These are phyloP conservation scores for Lamellibrachia luymesi DNA, from an alignment of 1,140 invertebrate genomes.

Conservation along the genomic window DNA sequence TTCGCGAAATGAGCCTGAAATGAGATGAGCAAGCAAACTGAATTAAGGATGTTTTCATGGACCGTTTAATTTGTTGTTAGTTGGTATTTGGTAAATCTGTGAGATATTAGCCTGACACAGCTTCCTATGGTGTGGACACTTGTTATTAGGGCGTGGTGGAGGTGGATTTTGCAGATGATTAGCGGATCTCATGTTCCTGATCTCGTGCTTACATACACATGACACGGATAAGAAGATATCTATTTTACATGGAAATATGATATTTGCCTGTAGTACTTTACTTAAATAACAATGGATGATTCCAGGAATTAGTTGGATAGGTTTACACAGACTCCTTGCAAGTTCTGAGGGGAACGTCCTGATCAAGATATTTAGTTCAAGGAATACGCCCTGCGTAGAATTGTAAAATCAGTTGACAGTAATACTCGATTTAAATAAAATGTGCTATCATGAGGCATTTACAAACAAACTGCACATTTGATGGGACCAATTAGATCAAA, in stretches of 20 bases:
- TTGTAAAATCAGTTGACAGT: too few relatives aligned
- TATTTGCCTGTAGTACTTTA: neutral
- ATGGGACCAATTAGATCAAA: too few relatives aligned
- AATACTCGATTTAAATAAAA: too few relatives aligned
- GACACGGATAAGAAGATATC: neutral
- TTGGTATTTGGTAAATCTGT: neutral
- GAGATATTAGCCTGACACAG: neutral
- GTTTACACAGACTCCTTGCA: neutral
- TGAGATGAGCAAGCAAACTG: too few relatives aligned
- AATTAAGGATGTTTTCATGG: neutral
- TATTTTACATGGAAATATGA: neutral
- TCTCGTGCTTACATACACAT: neutral
- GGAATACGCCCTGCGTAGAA: too few relatives aligned
- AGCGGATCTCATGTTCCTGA: neutral
- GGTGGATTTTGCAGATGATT: neutral
- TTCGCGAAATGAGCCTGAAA: too few relatives aligned
- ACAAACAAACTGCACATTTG: too few relatives aligned
- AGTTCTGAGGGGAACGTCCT: neutral
- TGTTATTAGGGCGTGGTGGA: neutral
- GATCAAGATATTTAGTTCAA: too few relatives aligned
- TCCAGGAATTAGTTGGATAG: neutral
- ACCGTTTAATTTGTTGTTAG: neutral
- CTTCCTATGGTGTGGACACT: neutral
- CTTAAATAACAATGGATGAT: neutral
- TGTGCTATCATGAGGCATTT: too few relatives aligned